Conservation (phyloP, 1,140 invertebrate genomes). For the Drosophila miranda region DNA sequence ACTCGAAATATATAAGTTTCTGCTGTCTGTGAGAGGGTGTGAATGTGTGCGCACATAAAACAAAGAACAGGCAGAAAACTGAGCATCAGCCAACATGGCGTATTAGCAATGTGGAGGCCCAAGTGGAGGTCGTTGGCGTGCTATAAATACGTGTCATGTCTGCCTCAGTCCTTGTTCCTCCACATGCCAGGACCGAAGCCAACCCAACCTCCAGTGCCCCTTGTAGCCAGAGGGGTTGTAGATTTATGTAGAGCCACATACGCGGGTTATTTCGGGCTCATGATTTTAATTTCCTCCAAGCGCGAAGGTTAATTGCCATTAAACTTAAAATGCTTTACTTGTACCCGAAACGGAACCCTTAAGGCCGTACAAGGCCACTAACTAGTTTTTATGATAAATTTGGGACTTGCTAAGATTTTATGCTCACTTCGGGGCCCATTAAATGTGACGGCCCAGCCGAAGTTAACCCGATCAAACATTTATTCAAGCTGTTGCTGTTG, state of each 20-base stretch:
- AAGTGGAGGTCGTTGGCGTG: constrained; percentile 61
- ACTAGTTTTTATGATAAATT: constrained; percentile 61
- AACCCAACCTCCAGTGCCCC: constrained; percentile 16
- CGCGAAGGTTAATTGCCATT: constrained; percentile 74
- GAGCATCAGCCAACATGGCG: constrained; percentile 61
- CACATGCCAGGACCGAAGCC: constrained; percentile 1
- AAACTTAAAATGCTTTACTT: constrained; percentile 70
- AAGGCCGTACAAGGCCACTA: constrained; percentile 29
- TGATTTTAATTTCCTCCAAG: constrained; percentile 70
- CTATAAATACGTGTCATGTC: constrained; percentile 77
- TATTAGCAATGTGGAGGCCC: constrained; percentile 67
- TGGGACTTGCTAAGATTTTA: constrained; percentile 71
- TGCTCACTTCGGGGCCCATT: constrained; percentile 65
- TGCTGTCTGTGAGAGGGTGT: constrained; percentile 17
- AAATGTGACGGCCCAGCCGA: constrained; percentile 42
- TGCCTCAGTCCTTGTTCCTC: constrained; percentile 19
- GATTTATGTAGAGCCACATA: constrained; percentile 63
- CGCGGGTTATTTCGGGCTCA: constrained; percentile 65
- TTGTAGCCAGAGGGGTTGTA: not conserved
- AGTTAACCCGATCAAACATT: constrained; percentile 58
- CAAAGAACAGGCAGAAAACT: constrained; percentile 51
- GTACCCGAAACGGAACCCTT: constrained; percentile 5
- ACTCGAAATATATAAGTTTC: constrained; percentile 32
- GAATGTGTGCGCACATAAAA: constrained; percentile 47
- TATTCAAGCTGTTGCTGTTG: constrained; percentile 46